Conservation (phyloP, 2,113 vertebrate genomes). For the Ammospiza caudacuta region DNA sequence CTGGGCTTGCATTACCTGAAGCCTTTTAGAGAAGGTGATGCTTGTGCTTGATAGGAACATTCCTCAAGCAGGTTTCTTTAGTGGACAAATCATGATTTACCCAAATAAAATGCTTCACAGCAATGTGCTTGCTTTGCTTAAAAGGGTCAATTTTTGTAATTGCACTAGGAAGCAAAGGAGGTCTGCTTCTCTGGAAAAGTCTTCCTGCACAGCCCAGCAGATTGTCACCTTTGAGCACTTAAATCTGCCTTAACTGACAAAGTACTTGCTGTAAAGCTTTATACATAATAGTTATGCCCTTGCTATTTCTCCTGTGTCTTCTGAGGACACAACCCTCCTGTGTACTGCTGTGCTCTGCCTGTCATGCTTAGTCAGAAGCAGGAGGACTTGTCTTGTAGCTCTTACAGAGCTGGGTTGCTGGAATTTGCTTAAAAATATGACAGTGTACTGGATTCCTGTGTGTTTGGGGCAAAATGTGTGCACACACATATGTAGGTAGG, state of each 20-base stretch:
- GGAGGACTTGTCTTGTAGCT: not conserved
- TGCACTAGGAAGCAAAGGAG: not conserved
- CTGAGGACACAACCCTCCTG: not conserved
- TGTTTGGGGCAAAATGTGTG: not conserved
- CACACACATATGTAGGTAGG: accelerated
- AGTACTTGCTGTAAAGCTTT: not conserved
- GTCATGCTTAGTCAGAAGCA: not conserved
- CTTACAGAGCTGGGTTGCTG: not conserved
- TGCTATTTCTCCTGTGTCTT: not conserved
- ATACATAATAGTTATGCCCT: not conserved
- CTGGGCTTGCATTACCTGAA: not conserved
- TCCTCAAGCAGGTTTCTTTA: not conserved
- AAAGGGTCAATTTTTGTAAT: not conserved
- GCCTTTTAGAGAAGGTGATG: not conserved
- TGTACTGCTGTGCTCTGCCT: not conserved
- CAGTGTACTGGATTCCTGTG: not conserved
- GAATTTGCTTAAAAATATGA: not conserved
- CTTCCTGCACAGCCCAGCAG: not conserved
- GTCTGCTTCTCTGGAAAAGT: not conserved
- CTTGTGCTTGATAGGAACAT: not conserved
- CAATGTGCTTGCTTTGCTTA: not conserved
- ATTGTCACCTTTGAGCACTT: not conserved
- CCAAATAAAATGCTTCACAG: not conserved
- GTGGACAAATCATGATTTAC: not conserved
- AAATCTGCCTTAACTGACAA: not conserved